These are phyloP conservation scores for Andinoacara biseriatus DNA, from an alignment of 2,113 vertebrate genomes.

Conservation along the genomic window DNA sequence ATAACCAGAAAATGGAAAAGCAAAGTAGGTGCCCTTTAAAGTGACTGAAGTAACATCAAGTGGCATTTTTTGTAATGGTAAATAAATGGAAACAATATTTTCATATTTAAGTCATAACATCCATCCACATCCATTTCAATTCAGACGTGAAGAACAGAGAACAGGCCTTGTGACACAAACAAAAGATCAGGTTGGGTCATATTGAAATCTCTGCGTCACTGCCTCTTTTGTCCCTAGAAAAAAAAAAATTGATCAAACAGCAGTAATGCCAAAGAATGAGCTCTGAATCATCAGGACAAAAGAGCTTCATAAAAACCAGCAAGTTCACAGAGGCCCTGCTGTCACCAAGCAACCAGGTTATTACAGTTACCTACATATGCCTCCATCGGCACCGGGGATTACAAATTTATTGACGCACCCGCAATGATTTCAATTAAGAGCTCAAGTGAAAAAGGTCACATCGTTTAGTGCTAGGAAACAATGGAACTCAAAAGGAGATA, in stretches of 20 bases:
- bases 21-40: neutral
- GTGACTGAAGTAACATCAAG: neutral
- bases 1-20: neutral
- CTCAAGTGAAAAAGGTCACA: neutral
- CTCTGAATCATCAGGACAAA: conserved; percentile 31
- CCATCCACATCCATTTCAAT: neutral
- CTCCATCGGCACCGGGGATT: neutral
- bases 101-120: neutral
- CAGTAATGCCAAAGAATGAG: conserved; percentile 1
- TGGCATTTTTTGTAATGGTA: neutral
- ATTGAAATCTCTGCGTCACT: conserved; percentile 10
- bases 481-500: neutral
- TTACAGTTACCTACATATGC: conserved; percentile 34
- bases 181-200: neutral
- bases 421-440: conserved; percentile 10
- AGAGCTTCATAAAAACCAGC: conserved; percentile 20
- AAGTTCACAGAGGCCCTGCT: conserved; percentile 1
- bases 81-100: conserved; percentile 5
- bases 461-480: neutral
- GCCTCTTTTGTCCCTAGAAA: neutral
- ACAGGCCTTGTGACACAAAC: neutral
- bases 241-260: conserved; percentile 22
- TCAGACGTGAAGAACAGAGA: neutral
- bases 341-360: conserved; percentile 53
- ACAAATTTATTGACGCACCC: neutral